Evolutionary conservation across 1,140 invertebrate genomes (phyloP), one percentile per base, ranked within the genome.

Genomic region (Dinoponera quadriceps): DNA sequence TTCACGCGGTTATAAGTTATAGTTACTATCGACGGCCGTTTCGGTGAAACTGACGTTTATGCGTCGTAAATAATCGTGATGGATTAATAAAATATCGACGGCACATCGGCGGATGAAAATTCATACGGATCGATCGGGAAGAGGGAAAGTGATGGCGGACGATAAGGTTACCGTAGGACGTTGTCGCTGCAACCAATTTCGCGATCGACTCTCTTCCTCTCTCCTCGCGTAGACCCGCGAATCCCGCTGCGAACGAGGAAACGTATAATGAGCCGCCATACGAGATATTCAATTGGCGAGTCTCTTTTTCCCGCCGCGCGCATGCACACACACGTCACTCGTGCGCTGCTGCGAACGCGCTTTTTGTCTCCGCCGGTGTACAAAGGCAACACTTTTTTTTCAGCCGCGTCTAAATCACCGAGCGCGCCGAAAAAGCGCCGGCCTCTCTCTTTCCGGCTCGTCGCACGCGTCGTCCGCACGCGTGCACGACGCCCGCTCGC

Each of bases 351-450:
- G 38, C 22, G 27, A 59, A 57, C 54, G 54, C 38, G 38, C 11
- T 57, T 48, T 80, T 80, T 80, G 57, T 69, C 9, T 33, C 22
- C 22, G 22, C 14, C 5, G 33, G 33, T 13, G 33, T 13, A 69
- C 54, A 66, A 55, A 77, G 48, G 60, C 59, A 18, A 51, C 60
- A 38, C 51, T 20, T 68, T 80, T 78, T 77, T 71, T 57, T 18
- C 25, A 44, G 44, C 22, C 63, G 16, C 51, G 33, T 59, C 51
- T 71, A 80, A 69, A 80, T 69, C 33, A 71, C 14, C 51, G 51
- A n/a, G 63, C n/a, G 51, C 25, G 51, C 25, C 57, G 25, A 48
- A 59, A 59, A 80, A 71, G 75, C 33, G 75, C 38, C 7, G 22
- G 3, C 9, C 38, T 44, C 38, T 11, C 38, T 44, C 38, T 44